Conservation (phyloP, 2,797 vertebrate species). For the Anguilla anguilla region DNA sequence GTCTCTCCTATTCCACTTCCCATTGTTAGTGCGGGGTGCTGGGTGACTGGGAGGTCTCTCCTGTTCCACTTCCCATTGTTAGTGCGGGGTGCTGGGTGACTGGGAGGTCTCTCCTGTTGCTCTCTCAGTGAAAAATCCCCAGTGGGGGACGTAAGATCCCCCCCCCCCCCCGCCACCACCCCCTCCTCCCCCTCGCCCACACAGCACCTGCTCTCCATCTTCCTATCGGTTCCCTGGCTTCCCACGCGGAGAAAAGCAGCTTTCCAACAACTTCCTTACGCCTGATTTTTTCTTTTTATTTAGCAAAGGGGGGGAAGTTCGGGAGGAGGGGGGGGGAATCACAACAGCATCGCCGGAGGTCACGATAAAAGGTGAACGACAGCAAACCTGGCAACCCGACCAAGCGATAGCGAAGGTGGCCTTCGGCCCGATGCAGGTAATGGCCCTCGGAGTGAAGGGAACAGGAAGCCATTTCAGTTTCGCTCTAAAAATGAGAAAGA, state of each 20-base stretch:
- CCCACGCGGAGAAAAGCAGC: not conserved
- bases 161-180: too few relatives aligned
- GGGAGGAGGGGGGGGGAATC: not conserved
- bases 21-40: too few relatives aligned
- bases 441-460: not conserved
- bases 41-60: too few relatives aligned
- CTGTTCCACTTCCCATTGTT: too few relatives aligned
- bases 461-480: not conserved
- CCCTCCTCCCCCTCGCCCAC: not conserved
- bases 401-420: not conserved
- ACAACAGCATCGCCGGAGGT: not conserved
- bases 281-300: not conserved
- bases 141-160: not conserved
- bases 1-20: too few relatives aligned
- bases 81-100: too few relatives aligned
- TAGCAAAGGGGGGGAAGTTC: too few relatives aligned
- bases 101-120: not conserved
- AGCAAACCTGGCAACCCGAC: not conserved
- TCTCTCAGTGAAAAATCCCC: not conserved
- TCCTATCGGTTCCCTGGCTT: not conserved
- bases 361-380: not conserved
- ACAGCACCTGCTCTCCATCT: not conserved
- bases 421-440: not conserved
- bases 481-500: not conserved
- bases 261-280: not conserved